Evolutionary conservation across 2,113 vertebrate genomes (phyloP).

Genomic region (Limnothrissa miodon): DNA sequence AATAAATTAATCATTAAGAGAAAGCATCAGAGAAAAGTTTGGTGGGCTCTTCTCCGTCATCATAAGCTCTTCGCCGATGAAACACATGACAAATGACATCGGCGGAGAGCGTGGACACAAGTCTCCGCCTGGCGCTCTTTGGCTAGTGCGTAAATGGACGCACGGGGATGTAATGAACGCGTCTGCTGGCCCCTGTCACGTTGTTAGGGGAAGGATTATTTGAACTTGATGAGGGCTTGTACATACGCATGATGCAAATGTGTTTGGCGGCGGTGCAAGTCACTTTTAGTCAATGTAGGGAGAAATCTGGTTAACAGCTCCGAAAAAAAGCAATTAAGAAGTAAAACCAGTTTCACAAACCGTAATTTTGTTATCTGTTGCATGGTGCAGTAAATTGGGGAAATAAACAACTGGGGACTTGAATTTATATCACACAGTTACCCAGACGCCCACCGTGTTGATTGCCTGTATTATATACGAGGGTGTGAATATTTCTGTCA

Average conservation of each 20-base stretch:
- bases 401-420: not conserved
- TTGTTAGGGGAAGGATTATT: too few species aligned
- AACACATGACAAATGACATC: not conserved
- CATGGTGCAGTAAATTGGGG: not conserved
- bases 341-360: not conserved
- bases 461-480: not conserved
- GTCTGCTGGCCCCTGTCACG: too few species aligned
- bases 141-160: too few species aligned
- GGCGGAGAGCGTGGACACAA: too few species aligned
- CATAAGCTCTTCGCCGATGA: not conserved
- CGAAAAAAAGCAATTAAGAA: not conserved
- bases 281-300: not conserved
- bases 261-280: not conserved
- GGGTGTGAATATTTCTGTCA: slow-evolving; percentile 28
- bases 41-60: not conserved
- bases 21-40: too few species aligned
- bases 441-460: not conserved
- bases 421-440: not conserved
- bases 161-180: too few species aligned
- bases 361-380: not conserved
- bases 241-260: not conserved
- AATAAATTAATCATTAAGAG: too few species aligned
- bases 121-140: too few species aligned
- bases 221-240: not conserved
- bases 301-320: not conserved